These are phyloP conservation scores for Leptobrachium ailaonicum DNA, from an alignment of 2,113 vertebrate genomes.

Conservation along the genomic window DNA sequence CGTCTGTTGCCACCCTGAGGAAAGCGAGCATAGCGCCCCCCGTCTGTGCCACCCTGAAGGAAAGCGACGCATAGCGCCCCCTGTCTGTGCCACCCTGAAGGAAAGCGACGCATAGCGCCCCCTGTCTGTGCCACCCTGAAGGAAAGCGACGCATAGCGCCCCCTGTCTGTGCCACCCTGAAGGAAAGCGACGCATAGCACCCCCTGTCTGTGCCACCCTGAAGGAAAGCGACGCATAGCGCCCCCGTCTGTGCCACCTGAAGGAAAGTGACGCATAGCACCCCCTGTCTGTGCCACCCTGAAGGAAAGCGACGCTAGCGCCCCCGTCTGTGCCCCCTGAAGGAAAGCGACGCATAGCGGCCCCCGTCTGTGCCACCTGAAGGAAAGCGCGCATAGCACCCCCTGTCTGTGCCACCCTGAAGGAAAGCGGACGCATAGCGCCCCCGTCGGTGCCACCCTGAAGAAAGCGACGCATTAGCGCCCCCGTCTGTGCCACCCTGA, in stretches of 20 bases:
- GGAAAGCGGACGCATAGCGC: background rate
- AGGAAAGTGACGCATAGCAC: background rate
- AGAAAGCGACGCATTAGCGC: too few species aligned
- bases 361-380: too few species aligned
- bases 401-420: too few species aligned
- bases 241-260: background rate
- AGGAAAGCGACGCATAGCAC: background rate
- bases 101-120: too few species aligned
- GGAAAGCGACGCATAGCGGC: background rate
- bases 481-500: too few species aligned
- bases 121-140: background rate
- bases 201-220: background rate
- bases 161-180: background rate
- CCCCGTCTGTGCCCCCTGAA: background rate
- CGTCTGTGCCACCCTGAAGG: too few species aligned
- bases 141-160: constrained; percentile 3
- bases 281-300: background rate
- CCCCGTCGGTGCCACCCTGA: background rate
- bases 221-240: background rate
- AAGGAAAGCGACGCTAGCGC: too few species aligned
- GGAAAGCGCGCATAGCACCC: too few species aligned
- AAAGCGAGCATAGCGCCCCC: too few species aligned
- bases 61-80: too few species aligned
- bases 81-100: too few species aligned
- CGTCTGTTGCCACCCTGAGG: too few species aligned